Evolutionary conservation across 1,140 invertebrate species (phyloP).

Genomic region (Leptoteleia sp.): DNA sequence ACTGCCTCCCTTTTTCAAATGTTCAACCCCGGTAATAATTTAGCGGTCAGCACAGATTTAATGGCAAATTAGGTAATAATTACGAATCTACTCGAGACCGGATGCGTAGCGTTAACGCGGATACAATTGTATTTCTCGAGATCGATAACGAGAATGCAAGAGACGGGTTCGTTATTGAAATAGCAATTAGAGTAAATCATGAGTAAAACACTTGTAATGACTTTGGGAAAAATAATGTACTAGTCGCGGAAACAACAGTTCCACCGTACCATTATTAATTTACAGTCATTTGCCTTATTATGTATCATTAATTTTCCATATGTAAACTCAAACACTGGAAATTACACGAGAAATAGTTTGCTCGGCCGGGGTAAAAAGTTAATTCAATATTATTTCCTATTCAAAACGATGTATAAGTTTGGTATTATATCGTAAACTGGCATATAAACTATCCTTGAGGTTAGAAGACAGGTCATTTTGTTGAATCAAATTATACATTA

Average conservation of each 20-base stretch:
- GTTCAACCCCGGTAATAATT: conserved; percentile 71
- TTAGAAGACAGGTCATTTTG: no score
- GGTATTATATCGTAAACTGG: no score
- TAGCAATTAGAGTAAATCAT: conserved; percentile 81
- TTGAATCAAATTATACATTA: no score
- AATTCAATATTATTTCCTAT: no score
- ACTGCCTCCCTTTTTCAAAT: conserved; percentile 51
- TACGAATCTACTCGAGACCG: conserved; percentile 67
- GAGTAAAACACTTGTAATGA: conserved; percentile 70
- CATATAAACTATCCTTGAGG: no score
- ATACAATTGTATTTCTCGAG: conserved; percentile 79
- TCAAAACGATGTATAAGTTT: no score
- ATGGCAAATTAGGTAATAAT: conserved; percentile 80
- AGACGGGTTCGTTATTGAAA: conserved; percentile 79
- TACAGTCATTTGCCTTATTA: no score
- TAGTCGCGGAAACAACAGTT: background rate
- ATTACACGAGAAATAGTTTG: no score
- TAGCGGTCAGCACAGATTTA: conserved; percentile 78
- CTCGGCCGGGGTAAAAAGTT: no score
- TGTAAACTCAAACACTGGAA: no score
- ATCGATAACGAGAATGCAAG: conserved; percentile 81
- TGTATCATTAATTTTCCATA: no score
- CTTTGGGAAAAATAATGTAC: conserved; percentile 67
- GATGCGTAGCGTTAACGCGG: conserved; percentile 77
- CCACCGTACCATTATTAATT: no score